These are phyloP conservation scores for Hyaena hyaena DNA, from an alignment of 2,113 vertebrate species.

Conservation along the genomic window DNA sequence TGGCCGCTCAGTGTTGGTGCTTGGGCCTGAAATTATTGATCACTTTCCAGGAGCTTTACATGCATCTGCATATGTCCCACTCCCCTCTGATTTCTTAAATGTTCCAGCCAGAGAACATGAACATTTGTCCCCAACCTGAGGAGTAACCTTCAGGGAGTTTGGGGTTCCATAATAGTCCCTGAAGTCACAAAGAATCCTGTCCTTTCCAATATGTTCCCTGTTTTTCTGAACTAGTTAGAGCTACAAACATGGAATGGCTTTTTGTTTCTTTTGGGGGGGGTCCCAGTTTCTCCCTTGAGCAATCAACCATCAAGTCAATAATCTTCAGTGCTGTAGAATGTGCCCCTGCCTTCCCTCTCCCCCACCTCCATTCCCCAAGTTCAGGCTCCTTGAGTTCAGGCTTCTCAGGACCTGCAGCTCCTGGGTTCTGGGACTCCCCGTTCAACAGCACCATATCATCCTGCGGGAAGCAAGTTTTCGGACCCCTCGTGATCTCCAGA, in stretches of 20 bases:
- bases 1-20: accelerated
- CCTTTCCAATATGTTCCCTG: neutral
- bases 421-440: neutral
- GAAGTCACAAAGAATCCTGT: constrained; percentile 4
- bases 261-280: neutral
- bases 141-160: neutral
- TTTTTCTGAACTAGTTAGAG: neutral
- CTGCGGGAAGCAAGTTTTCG: neutral
- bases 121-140: neutral
- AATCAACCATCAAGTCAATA: neutral
- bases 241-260: neutral
- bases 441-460: accelerated
- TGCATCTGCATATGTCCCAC: neutral
- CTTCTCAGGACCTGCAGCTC: neutral
- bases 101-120: neutral
- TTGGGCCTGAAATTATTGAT: neutral
- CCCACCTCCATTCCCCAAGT: neutral
- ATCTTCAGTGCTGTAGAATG: neutral
- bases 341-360: neutral
- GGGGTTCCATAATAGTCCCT: neutral
- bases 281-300: neutral
- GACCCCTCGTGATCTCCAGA: neutral
- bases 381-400: neutral
- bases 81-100: neutral
- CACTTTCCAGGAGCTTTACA: neutral